Evolutionary conservation across 2,888 invertebrate species (phyloP).

Genomic region (Peribatodes rhomboidaria): DNA sequence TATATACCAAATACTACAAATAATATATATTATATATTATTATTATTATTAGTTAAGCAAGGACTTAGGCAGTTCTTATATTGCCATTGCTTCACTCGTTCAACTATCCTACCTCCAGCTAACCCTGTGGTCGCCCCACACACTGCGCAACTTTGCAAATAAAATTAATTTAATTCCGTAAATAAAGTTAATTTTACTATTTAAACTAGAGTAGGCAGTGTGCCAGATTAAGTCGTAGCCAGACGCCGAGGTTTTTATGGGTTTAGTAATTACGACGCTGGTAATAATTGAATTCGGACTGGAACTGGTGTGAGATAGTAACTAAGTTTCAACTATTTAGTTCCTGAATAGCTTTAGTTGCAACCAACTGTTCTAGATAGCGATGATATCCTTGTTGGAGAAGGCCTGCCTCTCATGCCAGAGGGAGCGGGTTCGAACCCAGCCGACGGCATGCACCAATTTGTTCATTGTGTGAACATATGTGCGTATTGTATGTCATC

Average conservation of each 20-base stretch:
- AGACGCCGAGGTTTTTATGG: slow-evolving; percentile 31
- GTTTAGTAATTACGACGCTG: slow-evolving; percentile 21
- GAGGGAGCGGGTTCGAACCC: no score
- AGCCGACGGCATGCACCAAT: no score
- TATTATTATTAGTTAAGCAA: no score
- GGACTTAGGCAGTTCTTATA: no score
- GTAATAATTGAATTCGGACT: slow-evolving; percentile 18
- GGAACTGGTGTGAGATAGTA: slow-evolving; percentile 11
- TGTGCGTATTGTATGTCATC: no score
- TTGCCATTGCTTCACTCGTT: not conserved
- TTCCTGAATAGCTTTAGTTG: not conserved
- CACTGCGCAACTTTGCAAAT: slow-evolving; percentile 35
- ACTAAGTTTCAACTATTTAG: not conserved
- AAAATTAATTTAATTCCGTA: slow-evolving; percentile 45
- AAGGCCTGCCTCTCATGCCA: no score
- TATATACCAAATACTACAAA: no score
- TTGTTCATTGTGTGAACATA: no score
- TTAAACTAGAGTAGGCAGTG: slow-evolving; percentile 43
- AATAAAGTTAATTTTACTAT: slow-evolving; percentile 46
- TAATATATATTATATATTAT: no score
- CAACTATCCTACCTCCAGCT: slow-evolving; percentile 3
- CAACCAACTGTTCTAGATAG: not conserved
- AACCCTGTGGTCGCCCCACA: slow-evolving; percentile 13
- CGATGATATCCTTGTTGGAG: no score
- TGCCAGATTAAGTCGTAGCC: slow-evolving; percentile 40